Percentiles rank a stretch among this genome's conserved stretches.
phyloP scores from a whole-genome alignment of 2,797 vertebrate species.

The Petrocephalus sullivani region DNA sequence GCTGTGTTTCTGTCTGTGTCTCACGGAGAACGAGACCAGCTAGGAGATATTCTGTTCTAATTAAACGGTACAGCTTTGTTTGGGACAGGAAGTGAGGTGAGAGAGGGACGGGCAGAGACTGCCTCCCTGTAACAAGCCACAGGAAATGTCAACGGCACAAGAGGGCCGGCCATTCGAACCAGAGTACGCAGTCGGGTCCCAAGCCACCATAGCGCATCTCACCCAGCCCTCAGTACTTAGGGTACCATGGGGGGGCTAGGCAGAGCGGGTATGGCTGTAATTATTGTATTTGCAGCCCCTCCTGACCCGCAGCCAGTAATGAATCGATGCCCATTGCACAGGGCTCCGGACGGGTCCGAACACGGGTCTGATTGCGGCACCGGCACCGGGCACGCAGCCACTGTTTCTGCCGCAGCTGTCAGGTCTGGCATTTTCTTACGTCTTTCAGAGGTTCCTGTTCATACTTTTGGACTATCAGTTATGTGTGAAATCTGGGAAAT shows the following conservation, averaged over 20 bases:
- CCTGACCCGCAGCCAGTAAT: slow-evolving; percentile 5
- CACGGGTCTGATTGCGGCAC: neutral
- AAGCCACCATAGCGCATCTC: too few species aligned
- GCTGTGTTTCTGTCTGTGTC: neutral
- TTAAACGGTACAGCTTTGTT: neutral
- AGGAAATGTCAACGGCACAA: neutral
- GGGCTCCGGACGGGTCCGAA: neutral
- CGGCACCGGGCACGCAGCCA: neutral
- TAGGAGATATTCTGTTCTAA: neutral
- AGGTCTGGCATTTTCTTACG: neutral
- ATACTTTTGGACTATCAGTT: neutral
- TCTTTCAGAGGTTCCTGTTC: neutral
- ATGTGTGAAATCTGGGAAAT: neutral
- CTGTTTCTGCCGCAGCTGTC: neutral
- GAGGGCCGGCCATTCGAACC: neutral
- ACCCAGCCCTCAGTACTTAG: slow-evolving; percentile 28
- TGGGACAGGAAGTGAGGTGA: neutral
- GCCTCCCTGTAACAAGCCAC: neutral
- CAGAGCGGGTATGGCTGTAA: slow-evolving; percentile 21
- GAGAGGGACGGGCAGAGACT: neutral
- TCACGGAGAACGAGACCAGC: neutral
- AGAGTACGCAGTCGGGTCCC: neutral
- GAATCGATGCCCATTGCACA: slow-evolving; percentile 18
- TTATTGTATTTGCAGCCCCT: slow-evolving; percentile 33
- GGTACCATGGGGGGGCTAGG: slow-evolving; percentile 25